Conservation (phyloP, 2,797 vertebrate genomes). For the Taenioides sp. region DNA sequence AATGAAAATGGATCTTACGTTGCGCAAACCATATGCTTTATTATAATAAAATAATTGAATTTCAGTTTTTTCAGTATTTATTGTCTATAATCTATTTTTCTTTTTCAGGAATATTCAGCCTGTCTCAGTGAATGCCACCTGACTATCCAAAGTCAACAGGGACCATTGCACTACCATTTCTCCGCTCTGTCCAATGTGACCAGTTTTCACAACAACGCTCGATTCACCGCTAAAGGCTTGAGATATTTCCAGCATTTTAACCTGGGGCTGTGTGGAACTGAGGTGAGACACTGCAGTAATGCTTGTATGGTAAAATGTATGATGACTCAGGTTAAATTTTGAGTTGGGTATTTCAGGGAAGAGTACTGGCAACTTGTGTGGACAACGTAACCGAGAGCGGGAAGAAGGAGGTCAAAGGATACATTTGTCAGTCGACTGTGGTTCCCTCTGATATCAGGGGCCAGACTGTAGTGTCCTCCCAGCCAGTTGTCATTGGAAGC, state of each 20-base stretch:
- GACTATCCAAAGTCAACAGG: conserved; percentile 41
- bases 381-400: conserved; percentile 87
- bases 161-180: conserved; percentile 82
- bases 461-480: conserved; percentile 85
- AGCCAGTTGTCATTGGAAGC: conserved; percentile 88
- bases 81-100: not conserved
- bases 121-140: conserved; percentile 88
- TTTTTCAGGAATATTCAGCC: conserved; percentile 79
- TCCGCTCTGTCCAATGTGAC: conserved; percentile 73
- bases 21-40: not conserved
- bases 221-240: conserved; percentile 90
- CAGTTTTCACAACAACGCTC: conserved; percentile 77
- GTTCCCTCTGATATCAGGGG: conserved; percentile 85
- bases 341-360: conserved; percentile 70
- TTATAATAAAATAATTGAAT: not conserved
- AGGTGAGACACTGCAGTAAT: conserved; percentile 73
- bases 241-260: conserved; percentile 87
- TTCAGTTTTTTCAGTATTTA: no score
- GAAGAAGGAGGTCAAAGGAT: conserved; percentile 80
- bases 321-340: not conserved
- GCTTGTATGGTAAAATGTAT: not conserved
- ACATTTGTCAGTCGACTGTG: conserved; percentile 87
- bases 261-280: conserved; percentile 86
- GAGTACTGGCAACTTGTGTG: conserved; percentile 77
- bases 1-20: no score